phyloP scores from a whole-genome alignment of 2,888 invertebrate species.

The Sarcophaga carnaria region DNA sequence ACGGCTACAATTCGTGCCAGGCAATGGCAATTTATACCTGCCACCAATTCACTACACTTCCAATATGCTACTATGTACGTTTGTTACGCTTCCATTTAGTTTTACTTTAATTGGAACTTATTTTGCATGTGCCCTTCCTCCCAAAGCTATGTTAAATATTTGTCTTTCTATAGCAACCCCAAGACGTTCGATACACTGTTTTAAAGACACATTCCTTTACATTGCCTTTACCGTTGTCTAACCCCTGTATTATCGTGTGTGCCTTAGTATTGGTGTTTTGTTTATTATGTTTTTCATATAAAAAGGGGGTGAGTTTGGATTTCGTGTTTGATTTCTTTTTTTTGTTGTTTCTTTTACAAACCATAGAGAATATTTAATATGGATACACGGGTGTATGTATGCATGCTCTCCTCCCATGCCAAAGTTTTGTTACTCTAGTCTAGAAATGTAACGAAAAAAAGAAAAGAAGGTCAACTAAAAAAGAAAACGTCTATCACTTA shows the following conservation, averaged over 20 bases:
- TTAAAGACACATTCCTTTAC: conserved; percentile 2
- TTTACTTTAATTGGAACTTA: background rate
- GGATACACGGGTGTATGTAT: no score
- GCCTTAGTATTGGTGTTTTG: conserved; percentile 4
- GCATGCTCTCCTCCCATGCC: background rate
- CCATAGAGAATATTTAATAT: no score
- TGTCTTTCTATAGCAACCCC: conserved; percentile 18
- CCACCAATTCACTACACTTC: no score
- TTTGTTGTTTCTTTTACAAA: no score
- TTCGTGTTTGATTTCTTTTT: background rate
- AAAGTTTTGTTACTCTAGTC: background rate
- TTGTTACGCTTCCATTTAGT: background rate
- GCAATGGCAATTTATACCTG: background rate
- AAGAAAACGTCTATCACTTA: conserved; percentile 32
- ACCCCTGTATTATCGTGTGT: background rate
- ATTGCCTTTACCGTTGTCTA: background rate
- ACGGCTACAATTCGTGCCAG: conserved; percentile 58
- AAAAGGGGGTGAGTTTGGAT: background rate
- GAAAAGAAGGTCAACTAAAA: conserved; percentile 62
- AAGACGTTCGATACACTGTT: conserved; percentile 26
- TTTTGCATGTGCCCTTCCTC: conserved; percentile 15
- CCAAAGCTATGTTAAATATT: conserved; percentile 65
- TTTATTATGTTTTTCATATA: conserved; percentile 1
- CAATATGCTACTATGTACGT: no score
- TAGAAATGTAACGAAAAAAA: conserved; percentile 35